These are phyloP conservation scores for Oceanodroma leucorhoa DNA, from an alignment of 2,797 vertebrate species.

Conservation along the genomic window DNA sequence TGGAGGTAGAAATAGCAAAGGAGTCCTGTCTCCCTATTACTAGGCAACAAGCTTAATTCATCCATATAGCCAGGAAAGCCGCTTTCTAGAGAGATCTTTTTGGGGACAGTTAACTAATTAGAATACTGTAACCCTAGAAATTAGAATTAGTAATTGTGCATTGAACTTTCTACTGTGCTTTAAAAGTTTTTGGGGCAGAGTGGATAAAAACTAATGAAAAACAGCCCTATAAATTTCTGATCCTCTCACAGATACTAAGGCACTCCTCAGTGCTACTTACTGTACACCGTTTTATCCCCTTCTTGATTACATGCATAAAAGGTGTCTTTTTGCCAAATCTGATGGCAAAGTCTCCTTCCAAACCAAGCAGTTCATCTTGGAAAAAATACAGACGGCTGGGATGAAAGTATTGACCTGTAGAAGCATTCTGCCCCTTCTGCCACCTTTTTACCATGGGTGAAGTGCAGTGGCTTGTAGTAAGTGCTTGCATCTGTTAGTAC, in stretches of 20 bases:
- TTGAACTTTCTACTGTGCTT: background rate
- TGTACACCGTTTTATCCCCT: background rate
- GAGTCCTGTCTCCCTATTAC: background rate
- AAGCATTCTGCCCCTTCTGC: background rate
- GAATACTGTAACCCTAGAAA: background rate
- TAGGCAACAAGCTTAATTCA: background rate
- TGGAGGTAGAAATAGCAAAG: background rate
- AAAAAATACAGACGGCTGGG: background rate
- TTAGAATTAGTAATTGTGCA: background rate
- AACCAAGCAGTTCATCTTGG: background rate
- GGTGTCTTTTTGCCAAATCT: background rate
- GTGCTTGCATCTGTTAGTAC: background rate
- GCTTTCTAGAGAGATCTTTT: background rate
- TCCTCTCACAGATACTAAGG: background rate
- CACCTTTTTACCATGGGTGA: background rate
- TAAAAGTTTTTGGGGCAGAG: background rate
- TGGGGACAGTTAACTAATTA: background rate
- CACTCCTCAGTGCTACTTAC: background rate
- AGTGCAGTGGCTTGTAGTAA: background rate
- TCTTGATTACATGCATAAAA: background rate
- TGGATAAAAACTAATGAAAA: background rate
- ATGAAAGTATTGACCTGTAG: background rate
- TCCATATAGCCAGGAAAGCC: background rate
- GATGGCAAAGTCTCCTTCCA: background rate
- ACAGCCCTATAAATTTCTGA: accelerated